These are phyloP conservation scores for Hiodon tergisus DNA, from an alignment of 2,113 vertebrate genomes.

Conservation along the genomic window DNA sequence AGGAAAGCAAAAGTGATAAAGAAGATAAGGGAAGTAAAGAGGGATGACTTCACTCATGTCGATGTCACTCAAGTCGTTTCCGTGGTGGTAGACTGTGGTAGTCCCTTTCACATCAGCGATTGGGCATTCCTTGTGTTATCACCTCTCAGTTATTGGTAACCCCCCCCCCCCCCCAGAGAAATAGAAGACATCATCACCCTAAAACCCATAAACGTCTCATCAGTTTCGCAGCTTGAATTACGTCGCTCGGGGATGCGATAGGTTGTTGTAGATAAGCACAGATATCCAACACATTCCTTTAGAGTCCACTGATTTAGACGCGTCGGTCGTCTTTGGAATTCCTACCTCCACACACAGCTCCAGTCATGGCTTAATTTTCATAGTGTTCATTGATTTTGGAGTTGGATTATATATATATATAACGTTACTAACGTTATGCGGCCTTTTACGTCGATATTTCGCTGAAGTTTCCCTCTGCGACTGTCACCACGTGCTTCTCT, in stretches of 20 bases:
- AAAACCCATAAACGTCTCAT: not conserved
- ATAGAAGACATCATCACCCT: conserved; percentile 43
- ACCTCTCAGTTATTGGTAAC: conserved; percentile 68
- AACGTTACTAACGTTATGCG: too few relatives aligned
- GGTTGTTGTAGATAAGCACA: not conserved
- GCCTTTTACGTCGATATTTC: too few relatives aligned
- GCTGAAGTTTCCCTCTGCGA: too few relatives aligned
- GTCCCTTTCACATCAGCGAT: conserved; percentile 39
- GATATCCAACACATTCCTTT: too few relatives aligned
- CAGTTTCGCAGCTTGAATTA: too few relatives aligned
- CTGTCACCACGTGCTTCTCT: too few relatives aligned
- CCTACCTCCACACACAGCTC: not conserved
- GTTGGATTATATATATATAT: too few relatives aligned
- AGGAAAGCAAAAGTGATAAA: not conserved
- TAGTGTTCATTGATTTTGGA: too few relatives aligned
- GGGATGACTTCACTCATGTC: not conserved
- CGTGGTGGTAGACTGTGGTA: too few relatives aligned
- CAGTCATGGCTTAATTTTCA: not conserved
- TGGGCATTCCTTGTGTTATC: conserved; percentile 58
- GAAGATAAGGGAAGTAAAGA: not conserved
- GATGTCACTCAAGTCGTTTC: not conserved
- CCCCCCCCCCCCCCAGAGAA: conserved; percentile 70
- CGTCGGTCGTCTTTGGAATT: too few relatives aligned
- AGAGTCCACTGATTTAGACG: too few relatives aligned
- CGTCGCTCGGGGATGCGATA: not conserved